phyloP scores from a whole-genome alignment of 64 coral and sea anemone genomes.

The Orbicella faveolata region DNA sequence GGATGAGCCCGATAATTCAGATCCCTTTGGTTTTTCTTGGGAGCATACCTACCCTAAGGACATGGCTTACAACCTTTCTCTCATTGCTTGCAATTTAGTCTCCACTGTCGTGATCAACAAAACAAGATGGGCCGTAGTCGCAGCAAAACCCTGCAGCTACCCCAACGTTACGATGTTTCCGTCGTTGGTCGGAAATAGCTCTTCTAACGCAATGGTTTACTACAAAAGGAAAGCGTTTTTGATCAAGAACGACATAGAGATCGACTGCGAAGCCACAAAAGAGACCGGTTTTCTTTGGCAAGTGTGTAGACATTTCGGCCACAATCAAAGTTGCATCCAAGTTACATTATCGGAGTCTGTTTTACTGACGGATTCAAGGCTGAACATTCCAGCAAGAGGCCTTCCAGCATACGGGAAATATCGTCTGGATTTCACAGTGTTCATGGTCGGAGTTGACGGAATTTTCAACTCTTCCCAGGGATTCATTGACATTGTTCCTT shows the following conservation, averaged over 20 bases:
- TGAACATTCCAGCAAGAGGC: neutral
- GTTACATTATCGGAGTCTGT: neutral
- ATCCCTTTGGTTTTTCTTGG: neutral
- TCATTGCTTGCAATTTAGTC: constrained; percentile 30
- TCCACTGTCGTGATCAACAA: neutral
- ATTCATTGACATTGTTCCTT: constrained; percentile 33
- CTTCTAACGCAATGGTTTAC: neutral
- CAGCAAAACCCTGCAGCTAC: constrained; percentile 45
- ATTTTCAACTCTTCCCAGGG: constrained; percentile 14
- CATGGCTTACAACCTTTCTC: neutral
- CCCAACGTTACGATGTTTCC: constrained; percentile 35
- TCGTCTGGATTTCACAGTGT: neutral
- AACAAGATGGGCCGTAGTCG: neutral
- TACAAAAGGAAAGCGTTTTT: neutral
- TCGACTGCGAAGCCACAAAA: constrained; percentile 58
- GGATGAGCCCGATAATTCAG: neutral
- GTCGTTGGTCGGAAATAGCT: neutral
- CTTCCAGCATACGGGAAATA: constrained; percentile 29
- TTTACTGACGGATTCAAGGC: neutral
- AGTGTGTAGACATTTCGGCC: neutral
- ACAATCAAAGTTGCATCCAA: too few relatives aligned
- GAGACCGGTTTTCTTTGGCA: neutral
- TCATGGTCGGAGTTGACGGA: constrained; percentile 46
- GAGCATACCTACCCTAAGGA: neutral
- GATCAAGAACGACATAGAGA: constrained; percentile 17